A percentile compares a stretch with the other conserved stretches of the same genome.
phyloP scores from a whole-genome alignment of 2,113 vertebrate genomes.

The Chitala chitala region DNA sequence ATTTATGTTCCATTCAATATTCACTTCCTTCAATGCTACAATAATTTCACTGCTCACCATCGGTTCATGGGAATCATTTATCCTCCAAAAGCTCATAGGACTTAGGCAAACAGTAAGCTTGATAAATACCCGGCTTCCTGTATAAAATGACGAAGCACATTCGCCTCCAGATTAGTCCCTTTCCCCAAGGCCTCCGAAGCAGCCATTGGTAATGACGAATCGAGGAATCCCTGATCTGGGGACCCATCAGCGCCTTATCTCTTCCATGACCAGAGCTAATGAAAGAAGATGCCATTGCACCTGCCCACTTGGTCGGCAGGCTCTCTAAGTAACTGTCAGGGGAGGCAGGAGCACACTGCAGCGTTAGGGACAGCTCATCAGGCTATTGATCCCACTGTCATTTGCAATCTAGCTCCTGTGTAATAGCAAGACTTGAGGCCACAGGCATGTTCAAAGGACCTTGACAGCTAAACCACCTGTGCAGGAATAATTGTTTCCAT shows the following conservation, averaged over 20 bases:
- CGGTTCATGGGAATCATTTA: neutral
- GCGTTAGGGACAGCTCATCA: neutral
- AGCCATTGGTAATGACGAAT: neutral
- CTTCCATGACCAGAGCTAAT: neutral
- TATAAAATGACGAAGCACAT: neutral
- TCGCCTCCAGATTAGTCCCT: neutral
- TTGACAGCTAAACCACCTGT: neutral
- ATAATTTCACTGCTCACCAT: neutral
- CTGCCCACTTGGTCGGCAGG: neutral
- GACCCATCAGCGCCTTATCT: neutral
- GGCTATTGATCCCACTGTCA: slow-evolving; percentile 4
- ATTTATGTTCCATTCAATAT: neutral
- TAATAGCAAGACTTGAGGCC: neutral
- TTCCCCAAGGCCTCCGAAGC: too few relatives aligned
- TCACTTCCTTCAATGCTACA: neutral
- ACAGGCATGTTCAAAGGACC: neutral
- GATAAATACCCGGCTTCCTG: neutral
- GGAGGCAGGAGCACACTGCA: neutral
- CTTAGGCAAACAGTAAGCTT: neutral
- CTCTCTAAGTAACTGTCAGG: too few relatives aligned
- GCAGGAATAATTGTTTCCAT: neutral
- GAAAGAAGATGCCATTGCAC: neutral
- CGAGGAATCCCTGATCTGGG: neutral
- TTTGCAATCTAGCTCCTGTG: neutral
- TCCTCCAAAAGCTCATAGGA: neutral